These are phyloP conservation scores for Aphidoletes aphidimyza DNA, from an alignment of 2,888 invertebrate species.

Conservation along the genomic window DNA sequence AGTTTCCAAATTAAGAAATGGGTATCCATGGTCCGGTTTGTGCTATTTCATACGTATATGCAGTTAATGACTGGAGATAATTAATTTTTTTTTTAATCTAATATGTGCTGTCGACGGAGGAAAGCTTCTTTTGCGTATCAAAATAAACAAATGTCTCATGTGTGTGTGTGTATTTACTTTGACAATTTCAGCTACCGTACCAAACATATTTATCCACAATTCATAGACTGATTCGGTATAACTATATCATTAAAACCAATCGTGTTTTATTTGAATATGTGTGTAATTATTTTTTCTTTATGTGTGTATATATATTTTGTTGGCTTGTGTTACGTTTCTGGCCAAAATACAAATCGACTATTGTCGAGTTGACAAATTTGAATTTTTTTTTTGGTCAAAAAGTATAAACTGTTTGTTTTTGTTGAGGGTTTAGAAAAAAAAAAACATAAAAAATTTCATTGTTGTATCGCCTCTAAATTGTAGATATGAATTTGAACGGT, in stretches of 20 bases:
- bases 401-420: too few species aligned
- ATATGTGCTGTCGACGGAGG: conserved; percentile 11
- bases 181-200: neutral
- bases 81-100: neutral
- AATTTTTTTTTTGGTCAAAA: too few species aligned
- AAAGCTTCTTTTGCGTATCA: neutral
- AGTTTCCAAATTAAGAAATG: conserved; percentile 18
- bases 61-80: conserved; percentile 53
- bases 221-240: conserved; percentile 29
- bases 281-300: too few species aligned
- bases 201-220: conserved; percentile 29
- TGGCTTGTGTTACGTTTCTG: neutral
- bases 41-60: conserved; percentile 52
- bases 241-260: conserved; percentile 27
- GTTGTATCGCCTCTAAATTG: conserved; percentile 23
- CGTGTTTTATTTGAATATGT: neutral
- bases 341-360: too few species aligned
- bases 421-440: neutral
- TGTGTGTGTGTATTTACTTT: neutral
- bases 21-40: conserved; percentile 19
- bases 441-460: too few species aligned
- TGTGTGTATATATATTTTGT: neutral
- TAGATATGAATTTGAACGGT: conserved; percentile 46
- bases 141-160: neutral
- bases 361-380: too few species aligned